phyloP scores from a whole-genome alignment of 2,113 vertebrate species.

The Emydocephalus ijimae region DNA sequence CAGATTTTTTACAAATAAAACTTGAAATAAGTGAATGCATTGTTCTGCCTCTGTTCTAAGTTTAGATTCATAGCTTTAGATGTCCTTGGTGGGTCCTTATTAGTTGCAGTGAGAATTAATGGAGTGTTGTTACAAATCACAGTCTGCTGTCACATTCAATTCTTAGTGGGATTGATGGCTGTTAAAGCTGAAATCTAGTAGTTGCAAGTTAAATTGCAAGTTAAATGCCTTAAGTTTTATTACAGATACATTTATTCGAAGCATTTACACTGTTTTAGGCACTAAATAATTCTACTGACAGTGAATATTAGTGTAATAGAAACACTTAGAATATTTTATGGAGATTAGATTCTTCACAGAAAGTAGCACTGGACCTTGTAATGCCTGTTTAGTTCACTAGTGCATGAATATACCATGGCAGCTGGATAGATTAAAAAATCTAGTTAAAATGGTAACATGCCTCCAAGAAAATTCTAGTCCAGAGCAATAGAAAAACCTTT shows the following conservation, averaged over 20 bases:
- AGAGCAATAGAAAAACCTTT: not conserved
- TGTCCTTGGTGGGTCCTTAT: not conserved
- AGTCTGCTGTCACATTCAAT: not conserved
- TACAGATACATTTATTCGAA: conserved; percentile 11
- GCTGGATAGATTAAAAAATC: not conserved
- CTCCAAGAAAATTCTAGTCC: not conserved
- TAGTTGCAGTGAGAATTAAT: not conserved
- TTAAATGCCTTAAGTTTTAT: conserved; percentile 12
- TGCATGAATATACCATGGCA: not conserved
- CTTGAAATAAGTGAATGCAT: conserved; percentile 34
- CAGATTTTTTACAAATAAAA: not conserved
- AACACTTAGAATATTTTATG: not conserved
- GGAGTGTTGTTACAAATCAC: not conserved
- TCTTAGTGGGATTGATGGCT: not conserved
- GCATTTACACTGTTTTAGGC: not conserved
- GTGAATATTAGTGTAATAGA: not conserved
- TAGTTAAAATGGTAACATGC: not conserved
- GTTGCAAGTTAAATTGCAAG: not conserved
- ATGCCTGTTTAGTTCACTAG: not conserved
- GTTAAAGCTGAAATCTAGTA: conserved; percentile 30
- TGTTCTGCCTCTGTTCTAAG: conserved; percentile 1
- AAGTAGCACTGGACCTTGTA: not conserved
- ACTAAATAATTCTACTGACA: not conserved
- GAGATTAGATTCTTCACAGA: not conserved
- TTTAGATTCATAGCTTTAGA: not conserved